Percentiles rank a stretch among this genome's conserved stretches.
Evolutionary conservation across 2,797 vertebrate genomes (phyloP).

Genomic region (Tangara arthus): DNA sequence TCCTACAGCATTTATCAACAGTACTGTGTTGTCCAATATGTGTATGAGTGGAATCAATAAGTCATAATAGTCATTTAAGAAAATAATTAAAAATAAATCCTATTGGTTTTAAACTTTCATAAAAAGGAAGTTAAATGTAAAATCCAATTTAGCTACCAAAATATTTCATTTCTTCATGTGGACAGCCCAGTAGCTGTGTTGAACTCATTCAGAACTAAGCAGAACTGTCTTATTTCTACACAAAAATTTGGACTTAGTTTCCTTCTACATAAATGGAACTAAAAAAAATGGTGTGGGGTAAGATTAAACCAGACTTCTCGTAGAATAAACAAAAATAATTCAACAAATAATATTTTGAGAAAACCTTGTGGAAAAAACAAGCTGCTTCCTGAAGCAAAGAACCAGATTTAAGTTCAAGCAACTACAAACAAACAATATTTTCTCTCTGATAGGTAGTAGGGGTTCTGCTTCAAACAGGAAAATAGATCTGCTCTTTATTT

Average conservation of each 20-base stretch:
- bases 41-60: not conserved
- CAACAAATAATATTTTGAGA: not conserved
- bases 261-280: not conserved
- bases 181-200: not conserved
- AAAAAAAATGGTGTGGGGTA: not conserved
- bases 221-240: not conserved
- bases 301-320: not conserved
- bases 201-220: not conserved
- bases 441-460: not conserved
- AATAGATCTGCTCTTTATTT: not conserved
- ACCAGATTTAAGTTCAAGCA: not conserved
- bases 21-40: rapidly evolving
- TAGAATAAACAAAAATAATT: not conserved
- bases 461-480: not conserved
- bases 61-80: rapidly evolving
- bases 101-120: not conserved
- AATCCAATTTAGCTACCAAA: not conserved
- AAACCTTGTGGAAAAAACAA: not conserved
- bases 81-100: not conserved
- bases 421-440: not conserved
- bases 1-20: not conserved
- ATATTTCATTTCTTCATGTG: not conserved
- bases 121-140: not conserved
- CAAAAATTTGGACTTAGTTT: not conserved
- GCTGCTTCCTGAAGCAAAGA: not conserved